Conservation (phyloP, 2,888 invertebrate species). For the Coenonympha arcania region DNA sequence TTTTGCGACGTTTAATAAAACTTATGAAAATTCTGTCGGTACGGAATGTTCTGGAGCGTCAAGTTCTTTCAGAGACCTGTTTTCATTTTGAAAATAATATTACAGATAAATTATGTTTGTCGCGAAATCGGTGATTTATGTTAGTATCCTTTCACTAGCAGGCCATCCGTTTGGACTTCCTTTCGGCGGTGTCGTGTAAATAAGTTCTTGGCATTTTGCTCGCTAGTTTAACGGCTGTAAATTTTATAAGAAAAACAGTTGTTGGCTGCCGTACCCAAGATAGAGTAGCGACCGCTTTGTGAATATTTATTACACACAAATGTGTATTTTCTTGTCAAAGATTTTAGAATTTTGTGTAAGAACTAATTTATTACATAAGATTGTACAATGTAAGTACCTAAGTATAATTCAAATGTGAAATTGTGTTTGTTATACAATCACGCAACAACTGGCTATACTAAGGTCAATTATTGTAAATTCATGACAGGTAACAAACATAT, state of each 20-base stretch:
- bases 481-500: too few species aligned
- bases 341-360: not conserved
- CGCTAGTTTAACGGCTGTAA: constrained; percentile 61
- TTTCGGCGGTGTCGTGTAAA: constrained; percentile 60
- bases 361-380: not conserved
- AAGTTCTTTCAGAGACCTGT: constrained; percentile 34
- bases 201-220: constrained; percentile 59
- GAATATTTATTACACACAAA: constrained; percentile 41
- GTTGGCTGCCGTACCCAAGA: constrained; percentile 9
- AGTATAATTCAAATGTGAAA: too few species aligned
- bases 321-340: constrained; percentile 5
- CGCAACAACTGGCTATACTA: too few species aligned
- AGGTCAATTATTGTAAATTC: too few species aligned
- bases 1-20: constrained; percentile 41
- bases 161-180: constrained; percentile 61
- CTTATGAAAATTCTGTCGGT: constrained; percentile 49
- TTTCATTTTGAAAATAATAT: constrained; percentile 52
- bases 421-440: too few species aligned
- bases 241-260: constrained; percentile 50
- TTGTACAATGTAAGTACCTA: not conserved
- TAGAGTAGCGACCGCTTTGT: constrained; percentile 38
- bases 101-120: constrained; percentile 56
- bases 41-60: constrained; percentile 37
- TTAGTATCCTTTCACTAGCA: constrained; percentile 52
- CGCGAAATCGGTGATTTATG: constrained; percentile 65